Base-by-base conservation (phyloP, 2,888 invertebrate species). In the Endomychus coccineus region DNA sequence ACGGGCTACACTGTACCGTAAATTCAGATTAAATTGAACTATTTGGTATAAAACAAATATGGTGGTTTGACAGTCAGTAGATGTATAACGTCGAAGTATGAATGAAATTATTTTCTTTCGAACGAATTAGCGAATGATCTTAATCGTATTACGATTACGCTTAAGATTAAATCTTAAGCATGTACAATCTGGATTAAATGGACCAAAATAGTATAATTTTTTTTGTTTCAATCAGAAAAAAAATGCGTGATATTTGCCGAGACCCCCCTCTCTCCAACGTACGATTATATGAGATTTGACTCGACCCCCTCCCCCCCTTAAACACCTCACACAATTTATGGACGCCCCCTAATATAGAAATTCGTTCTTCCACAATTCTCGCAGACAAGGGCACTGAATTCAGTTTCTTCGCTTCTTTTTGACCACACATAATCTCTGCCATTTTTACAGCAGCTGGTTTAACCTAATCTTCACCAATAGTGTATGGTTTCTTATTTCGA, bases 381-480 rank as follows among this genome's bases (percentile, higher is more conserved):
- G 43, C 42, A 35, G 43, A 44, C 29, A 42, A 39, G 30, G 45
- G 40, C 34, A 45, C 37, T 34, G 31, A 42, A 35, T 42, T 38
- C 36, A 43, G 32, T 43, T 42, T 41, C 27, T 23, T 32, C 22
- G 36, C 40, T 31, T 40, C 34, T 45, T 37, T 38, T 27, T 36
- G 33, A 36, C 44, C 36, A 33, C 39, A 42, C 37, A 43, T 45
- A 35, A 43, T 45, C 43, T 47, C 45, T 44, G 48, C 44, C 45
- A 48, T 46, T 46, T 44, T 45, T 30, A 44, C 39, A 43, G 44
- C 44, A 34, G 43, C 43, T 46, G 44, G 44, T 45, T 49, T 48
- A 44, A 45, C 36, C 47, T 47, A 48, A 40, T 47, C 36, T 41
- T 49, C 44, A 44, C 42, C 43, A 47, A 45, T 46, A 44, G 40